Percentiles rank a stretch among this genome's conserved stretches.
phyloP scores from a whole-genome alignment of 2,888 invertebrate genomes.

The Gisinianus flammeolus region DNA sequence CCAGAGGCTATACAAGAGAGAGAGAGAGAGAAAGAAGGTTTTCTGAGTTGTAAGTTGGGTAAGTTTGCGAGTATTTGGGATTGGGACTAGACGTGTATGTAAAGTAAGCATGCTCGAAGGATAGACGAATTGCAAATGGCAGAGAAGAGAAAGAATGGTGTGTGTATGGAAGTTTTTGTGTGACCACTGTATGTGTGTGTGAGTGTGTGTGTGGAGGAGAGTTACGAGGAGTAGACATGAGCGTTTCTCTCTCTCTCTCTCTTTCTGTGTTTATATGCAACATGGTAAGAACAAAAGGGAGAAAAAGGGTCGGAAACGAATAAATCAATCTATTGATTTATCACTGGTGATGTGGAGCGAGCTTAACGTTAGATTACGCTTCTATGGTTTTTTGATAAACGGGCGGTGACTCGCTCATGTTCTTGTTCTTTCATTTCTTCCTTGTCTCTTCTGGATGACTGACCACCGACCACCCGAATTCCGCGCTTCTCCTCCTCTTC shows the following conservation, averaged over 20 bases:
- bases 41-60: background rate
- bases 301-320: slow-evolving; percentile 55
- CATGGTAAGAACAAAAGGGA: slow-evolving; percentile 30
- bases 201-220: background rate
- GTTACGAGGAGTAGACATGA: background rate
- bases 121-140: slow-evolving; percentile 38
- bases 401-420: slow-evolving; percentile 46
- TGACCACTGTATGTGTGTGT: background rate
- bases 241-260: background rate
- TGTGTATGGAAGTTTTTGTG: background rate
- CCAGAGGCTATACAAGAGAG: background rate
- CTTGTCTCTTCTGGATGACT: slow-evolving; percentile 52
- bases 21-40: background rate
- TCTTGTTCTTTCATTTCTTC: slow-evolving; percentile 43
- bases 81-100: background rate
- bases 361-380: slow-evolving; percentile 46
- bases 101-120: slow-evolving; percentile 20
- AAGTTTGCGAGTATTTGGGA: background rate
- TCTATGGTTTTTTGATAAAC: slow-evolving; percentile 56
- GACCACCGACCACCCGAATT: slow-evolving; percentile 42
- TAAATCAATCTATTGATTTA: slow-evolving; percentile 59
- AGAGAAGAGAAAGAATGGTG: background rate
- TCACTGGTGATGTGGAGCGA: slow-evolving; percentile 48
- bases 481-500: background rate
- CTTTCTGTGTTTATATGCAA: slow-evolving; percentile 30